phyloP scores from a whole-genome alignment of 2,888 invertebrate species.

The Andrena praecox region DNA sequence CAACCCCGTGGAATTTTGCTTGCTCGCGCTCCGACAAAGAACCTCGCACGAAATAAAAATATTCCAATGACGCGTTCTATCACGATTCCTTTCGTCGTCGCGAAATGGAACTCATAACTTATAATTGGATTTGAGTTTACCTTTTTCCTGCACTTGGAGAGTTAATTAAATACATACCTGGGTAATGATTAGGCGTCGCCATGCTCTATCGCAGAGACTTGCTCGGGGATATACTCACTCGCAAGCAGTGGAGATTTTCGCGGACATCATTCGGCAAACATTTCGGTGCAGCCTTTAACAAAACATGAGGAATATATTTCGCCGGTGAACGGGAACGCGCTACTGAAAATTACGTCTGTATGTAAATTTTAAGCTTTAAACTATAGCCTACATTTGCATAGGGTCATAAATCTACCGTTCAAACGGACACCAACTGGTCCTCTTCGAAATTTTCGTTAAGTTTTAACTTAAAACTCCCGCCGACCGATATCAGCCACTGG shows the following conservation, averaged over 20 bases:
- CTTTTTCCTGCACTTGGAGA: neutral
- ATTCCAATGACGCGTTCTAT: slow-evolving; percentile 17
- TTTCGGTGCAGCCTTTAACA: slow-evolving; percentile 29
- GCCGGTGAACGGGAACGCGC: slow-evolving; percentile 41
- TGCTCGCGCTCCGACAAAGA: slow-evolving; percentile 23
- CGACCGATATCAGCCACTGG: neutral
- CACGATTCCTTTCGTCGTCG: neutral
- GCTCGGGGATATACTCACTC: neutral
- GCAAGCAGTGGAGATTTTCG: slow-evolving; percentile 28
- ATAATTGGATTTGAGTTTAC: too few species aligned
- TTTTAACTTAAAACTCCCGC: slow-evolving; percentile 39
- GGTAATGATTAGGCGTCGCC: neutral
- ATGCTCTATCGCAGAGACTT: neutral
- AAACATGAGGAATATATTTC: slow-evolving; percentile 60
- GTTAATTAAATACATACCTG: neutral
- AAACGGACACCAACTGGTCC: slow-evolving; percentile 52
- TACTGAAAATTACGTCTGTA: slow-evolving; percentile 62
- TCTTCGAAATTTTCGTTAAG: slow-evolving; percentile 58
- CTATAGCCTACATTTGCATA: slow-evolving; percentile 61
- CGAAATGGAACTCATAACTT: too few species aligned
- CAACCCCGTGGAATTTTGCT: slow-evolving; percentile 31
- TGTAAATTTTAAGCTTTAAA: slow-evolving; percentile 66
- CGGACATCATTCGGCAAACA: slow-evolving; percentile 42
- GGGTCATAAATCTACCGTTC: slow-evolving; percentile 58
- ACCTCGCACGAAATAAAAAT: slow-evolving; percentile 19